Base-by-base conservation (phyloP, 2,888 invertebrate genomes). In the Agrypnus murinus region DNA sequence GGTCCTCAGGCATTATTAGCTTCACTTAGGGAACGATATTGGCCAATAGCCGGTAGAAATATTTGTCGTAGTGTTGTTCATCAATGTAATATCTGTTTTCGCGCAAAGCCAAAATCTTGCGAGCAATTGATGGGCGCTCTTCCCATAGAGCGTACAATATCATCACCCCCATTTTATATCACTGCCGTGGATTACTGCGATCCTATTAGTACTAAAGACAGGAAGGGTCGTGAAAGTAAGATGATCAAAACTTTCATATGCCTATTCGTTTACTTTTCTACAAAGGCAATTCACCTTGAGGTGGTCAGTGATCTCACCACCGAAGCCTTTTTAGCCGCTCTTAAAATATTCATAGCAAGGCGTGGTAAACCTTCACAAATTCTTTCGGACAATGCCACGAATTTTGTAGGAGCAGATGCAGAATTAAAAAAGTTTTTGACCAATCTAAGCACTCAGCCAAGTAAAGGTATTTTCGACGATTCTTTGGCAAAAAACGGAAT, bases 181-280 rank as follows among this genome's bases (percentile, higher is more conserved):
- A 63, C 68, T 0, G 81, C 79, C 5, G 63, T 77, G 1, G 79
- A 80, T 57, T 80, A 17, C 79, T 77, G n/a, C n/a, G n/a, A n/a
- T n/a, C n/a, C n/a, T 3, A 75, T 80, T 59, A 43, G 58, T 6
- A 46, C 79, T 0, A 80, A 79, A 38, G 78, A 80, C 63, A 73
- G 76, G 17, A 71, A 77, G 63, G 46, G 40, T 9, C 50, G 75
- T 12, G 58, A 62, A 17, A 15, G 60, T 9, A 78, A 76, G 55
- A 8, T 69, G 0, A 60, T 65, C 8, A 78, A 79, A 59, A 65
- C 65, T 0, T 79, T 77, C 50, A 32, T 77, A 4, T 75, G 74
- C 19, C 34, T 77, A n/a, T 77, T 78, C 58, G 67, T 79, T 55
- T 79, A 78, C 66, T 72, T 77, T 32, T 31, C 65, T 8, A 75